Evolutionary conservation across 2,797 vertebrate genomes (phyloP).

Genomic region (Argentina silus): DNA sequence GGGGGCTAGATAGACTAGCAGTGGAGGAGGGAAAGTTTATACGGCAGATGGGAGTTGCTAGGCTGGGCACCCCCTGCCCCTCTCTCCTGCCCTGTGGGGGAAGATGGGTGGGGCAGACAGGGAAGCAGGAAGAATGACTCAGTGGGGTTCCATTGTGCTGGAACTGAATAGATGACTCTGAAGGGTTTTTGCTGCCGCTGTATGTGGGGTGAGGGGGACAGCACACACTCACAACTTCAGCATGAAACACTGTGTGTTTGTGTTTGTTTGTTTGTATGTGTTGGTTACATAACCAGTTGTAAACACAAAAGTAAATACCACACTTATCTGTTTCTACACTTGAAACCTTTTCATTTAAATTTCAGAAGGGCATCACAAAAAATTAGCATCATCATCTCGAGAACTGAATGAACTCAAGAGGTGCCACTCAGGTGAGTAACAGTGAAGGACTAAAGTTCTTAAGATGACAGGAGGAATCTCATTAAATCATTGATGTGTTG

Average conservation of each 20-base stretch:
- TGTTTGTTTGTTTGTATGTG: conserved; percentile 26
- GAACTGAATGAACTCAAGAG: conserved; percentile 42
- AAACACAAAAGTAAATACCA: conserved; percentile 15
- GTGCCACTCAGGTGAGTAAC: conserved; percentile 39
- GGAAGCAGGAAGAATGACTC: conserved; percentile 82
- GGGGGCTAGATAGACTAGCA: conserved; percentile 10
- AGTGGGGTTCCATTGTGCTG: conserved; percentile 81
- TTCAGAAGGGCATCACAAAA: conserved; percentile 33
- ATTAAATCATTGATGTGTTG: conserved; percentile 71
- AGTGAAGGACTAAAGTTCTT: neutral
- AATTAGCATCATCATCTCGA: conserved; percentile 13
- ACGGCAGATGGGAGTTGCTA: conserved; percentile 71
- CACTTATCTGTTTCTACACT: neutral
- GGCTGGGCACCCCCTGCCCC: conserved; percentile 62
- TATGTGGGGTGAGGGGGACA: conserved; percentile 69
- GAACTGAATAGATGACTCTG: conserved; percentile 78
- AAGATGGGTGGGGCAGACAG: conserved; percentile 75
- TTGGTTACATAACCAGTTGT: conserved; percentile 39
- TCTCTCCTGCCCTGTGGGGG: conserved; percentile 65
- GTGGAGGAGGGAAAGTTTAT: conserved; percentile 57
- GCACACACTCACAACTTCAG: conserved; percentile 17
- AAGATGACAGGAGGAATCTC: conserved; percentile 69
- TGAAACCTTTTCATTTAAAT: conserved; percentile 28
- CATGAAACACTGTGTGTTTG: conserved; percentile 3
- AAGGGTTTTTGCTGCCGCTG: conserved; percentile 73